Evolutionary conservation across 2,797 vertebrate genomes (phyloP).

Genomic region (Percopsis omiscomaycus): DNA sequence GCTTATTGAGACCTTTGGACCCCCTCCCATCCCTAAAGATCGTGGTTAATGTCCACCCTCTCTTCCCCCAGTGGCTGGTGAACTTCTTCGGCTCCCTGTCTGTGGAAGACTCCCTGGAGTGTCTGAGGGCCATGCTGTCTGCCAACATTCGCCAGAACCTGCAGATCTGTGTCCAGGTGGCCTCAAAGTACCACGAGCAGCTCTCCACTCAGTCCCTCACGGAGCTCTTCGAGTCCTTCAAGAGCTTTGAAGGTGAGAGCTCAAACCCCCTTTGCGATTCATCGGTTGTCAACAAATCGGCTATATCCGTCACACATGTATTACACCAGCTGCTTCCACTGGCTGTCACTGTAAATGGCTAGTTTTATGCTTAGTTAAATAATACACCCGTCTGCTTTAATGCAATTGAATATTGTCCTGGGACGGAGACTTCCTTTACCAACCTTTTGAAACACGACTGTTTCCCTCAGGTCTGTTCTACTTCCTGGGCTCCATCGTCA

Average conservation of each 20-base stretch:
- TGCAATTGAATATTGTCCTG: too few relatives aligned
- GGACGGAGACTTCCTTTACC: too few relatives aligned
- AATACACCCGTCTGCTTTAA: too few relatives aligned
- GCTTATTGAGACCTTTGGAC: neutral
- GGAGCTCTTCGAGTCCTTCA: conserved; percentile 96
- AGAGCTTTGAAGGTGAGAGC: conserved; percentile 93
- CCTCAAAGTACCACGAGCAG: conserved; percentile 95
- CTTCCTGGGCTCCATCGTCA: conserved; percentile 96
- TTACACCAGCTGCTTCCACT: neutral
- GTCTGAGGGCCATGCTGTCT: conserved; percentile 93
- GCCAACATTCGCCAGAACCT: conserved; percentile 97
- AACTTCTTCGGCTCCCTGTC: conserved; percentile 95
- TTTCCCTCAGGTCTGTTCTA: conserved; percentile 89
- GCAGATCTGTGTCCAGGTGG: conserved; percentile 96
- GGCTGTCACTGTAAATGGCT: too few relatives aligned
- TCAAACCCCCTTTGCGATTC: neutral
- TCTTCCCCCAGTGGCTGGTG: conserved; percentile 85
- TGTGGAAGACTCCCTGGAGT: conserved; percentile 94
- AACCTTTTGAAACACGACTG: neutral
- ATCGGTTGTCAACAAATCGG: neutral
- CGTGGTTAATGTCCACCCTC: neutral
- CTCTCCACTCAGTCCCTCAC: conserved; percentile 92
- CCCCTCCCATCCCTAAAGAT: neutral
- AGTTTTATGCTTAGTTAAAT: too few relatives aligned
- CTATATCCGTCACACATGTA: neutral